Conservation (phyloP, 2,797 vertebrate genomes). For the Intellagama lesueurii region DNA sequence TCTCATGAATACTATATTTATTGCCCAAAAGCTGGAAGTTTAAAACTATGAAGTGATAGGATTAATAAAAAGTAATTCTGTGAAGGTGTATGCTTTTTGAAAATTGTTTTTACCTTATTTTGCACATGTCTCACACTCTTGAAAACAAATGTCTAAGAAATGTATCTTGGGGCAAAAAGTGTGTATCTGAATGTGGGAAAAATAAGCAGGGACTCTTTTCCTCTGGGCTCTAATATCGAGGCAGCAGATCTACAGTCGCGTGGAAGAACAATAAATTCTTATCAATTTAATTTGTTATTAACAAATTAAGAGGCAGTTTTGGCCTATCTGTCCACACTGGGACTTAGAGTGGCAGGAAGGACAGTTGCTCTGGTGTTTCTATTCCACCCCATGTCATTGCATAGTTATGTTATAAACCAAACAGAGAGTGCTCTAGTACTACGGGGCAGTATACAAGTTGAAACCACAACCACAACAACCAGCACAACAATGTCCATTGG, state of each 20-base stretch:
- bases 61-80: conserved; percentile 39
- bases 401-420: too few species aligned
- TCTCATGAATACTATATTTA: conserved; percentile 53
- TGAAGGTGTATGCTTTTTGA: conserved; percentile 20
- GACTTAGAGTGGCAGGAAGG: too few species aligned
- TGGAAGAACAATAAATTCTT: background rate
- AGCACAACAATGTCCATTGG: too few species aligned
- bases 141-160: conserved; percentile 15
- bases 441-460: too few species aligned
- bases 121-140: background rate
- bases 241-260: background rate
- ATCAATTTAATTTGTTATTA: background rate
- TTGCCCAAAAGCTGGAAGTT: conserved; percentile 44
- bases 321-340: too few species aligned
- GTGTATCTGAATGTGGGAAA: background rate
- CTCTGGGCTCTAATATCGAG: background rate
- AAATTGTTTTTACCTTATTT: conserved; percentile 30
- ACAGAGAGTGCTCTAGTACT: too few species aligned
- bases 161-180: background rate
- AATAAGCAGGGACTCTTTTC: too few species aligned
- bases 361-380: too few species aligned
- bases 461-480: too few species aligned
- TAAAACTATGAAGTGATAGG: conserved; percentile 25
- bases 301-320: too few species aligned
- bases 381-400: too few species aligned